A percentile compares a stretch with the other conserved stretches of the same genome.
Evolutionary conservation across 2,113 vertebrate genomes (phyloP).

Genomic region (Odocoileus hemionus): DNA sequence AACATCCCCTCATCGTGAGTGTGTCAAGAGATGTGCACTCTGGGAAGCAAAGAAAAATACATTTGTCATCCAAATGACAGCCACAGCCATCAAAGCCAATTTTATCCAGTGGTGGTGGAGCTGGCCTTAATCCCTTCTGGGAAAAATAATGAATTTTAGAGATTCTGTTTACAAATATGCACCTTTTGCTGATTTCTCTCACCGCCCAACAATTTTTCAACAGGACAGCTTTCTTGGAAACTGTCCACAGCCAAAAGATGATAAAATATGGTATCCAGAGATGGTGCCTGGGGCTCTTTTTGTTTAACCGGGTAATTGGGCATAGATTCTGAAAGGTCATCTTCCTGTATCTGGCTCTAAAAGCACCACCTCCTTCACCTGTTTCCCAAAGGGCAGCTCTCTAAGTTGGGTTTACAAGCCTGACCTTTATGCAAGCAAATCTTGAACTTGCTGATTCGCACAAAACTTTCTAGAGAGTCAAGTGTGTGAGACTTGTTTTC

Average conservation of each 20-base stretch:
- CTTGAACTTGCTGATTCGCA: not conserved
- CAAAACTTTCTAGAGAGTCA: not conserved
- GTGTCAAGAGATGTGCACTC: slow-evolving; percentile 51
- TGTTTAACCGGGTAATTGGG: slow-evolving; percentile 42
- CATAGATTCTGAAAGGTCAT: slow-evolving; percentile 19
- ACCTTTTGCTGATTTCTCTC: slow-evolving; percentile 58
- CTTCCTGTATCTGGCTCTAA: not conserved
- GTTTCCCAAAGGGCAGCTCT: not conserved
- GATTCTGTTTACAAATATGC: slow-evolving; percentile 61
- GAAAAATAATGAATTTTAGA: slow-evolving; percentile 67
- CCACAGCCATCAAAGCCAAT: slow-evolving; percentile 41
- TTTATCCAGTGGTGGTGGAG: not conserved
- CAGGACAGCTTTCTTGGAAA: slow-evolving; percentile 53
- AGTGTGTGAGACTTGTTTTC: not conserved
- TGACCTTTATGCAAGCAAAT: not conserved
- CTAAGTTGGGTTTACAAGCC: not conserved
- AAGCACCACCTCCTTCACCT: not conserved
- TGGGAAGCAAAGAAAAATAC: slow-evolving; percentile 61
- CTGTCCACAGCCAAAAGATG: not conserved
- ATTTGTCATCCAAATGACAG: slow-evolving; percentile 69
- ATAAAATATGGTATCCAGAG: slow-evolving; percentile 37
- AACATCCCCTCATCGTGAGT: not conserved
- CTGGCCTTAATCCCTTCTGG: slow-evolving; percentile 52
- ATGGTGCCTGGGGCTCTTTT: slow-evolving; percentile 39
- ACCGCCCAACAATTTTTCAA: slow-evolving; percentile 59